A percentile compares a stretch with the other conserved stretches of the same genome.
phyloP scores from a whole-genome alignment of 2,888 invertebrate species.

The Caenorhabditis sulstoni region DNA sequence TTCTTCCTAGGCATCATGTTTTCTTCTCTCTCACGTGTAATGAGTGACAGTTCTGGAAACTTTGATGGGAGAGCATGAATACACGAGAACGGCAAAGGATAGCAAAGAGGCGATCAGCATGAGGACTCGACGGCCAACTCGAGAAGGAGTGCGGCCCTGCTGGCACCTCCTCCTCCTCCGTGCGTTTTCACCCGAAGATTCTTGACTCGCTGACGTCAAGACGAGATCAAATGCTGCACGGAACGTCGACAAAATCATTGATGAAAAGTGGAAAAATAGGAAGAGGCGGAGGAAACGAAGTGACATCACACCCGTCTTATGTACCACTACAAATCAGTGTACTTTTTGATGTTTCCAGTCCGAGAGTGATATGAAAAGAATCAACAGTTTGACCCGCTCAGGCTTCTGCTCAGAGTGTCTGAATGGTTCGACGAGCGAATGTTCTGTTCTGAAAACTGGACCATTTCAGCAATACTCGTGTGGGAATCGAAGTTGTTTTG shows the following conservation, averaged over 20 bases:
- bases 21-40: slow-evolving; percentile 15
- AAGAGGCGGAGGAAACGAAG: slow-evolving; percentile 12
- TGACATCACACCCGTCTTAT: slow-evolving; percentile 39
- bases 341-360: slow-evolving; percentile 37
- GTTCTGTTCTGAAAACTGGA: not conserved
- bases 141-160: not conserved
- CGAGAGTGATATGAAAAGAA: slow-evolving; percentile 20
- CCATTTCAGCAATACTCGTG: too few relatives aligned
- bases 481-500: too few relatives aligned
- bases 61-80: not conserved
- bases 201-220: slow-evolving; percentile 40
- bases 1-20: not conserved
- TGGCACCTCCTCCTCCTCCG: not conserved
- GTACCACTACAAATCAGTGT: slow-evolving; percentile 37
- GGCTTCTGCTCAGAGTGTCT: not conserved
- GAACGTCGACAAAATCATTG: slow-evolving; percentile 34
- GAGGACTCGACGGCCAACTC: not conserved
- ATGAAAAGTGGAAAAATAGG: slow-evolving; percentile 47
- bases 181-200: slow-evolving; percentile 12
- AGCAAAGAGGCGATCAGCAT: slow-evolving; percentile 24
- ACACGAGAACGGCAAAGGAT: not conserved
- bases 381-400: not conserved
- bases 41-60: slow-evolving; percentile 12
- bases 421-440: not conserved
- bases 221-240: slow-evolving; percentile 38